phyloP scores from a whole-genome alignment of 1,140 invertebrate species.

The Psilanteris sp. region DNA sequence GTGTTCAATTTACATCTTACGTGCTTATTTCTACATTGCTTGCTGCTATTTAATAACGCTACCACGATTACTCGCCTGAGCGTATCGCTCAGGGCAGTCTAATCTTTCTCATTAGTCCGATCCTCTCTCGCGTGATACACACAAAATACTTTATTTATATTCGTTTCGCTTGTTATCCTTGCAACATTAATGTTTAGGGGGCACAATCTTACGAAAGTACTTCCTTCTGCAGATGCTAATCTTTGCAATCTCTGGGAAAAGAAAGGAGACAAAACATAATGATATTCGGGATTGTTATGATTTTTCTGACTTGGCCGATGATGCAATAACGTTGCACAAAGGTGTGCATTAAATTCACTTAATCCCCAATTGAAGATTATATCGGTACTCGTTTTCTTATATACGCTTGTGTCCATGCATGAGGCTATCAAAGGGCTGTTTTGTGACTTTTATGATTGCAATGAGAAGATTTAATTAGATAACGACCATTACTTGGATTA shows the following conservation, averaged over 20 bases:
- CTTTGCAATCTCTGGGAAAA: conserved; percentile 65
- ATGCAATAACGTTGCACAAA: conserved; percentile 50
- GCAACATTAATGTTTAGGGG: conserved; percentile 49
- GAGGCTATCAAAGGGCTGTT: neutral
- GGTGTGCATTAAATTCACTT: conserved; percentile 45
- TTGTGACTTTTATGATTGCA: no score
- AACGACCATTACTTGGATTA: no score
- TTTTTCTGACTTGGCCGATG: conserved; percentile 48
- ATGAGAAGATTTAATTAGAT: no score
- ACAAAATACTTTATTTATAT: conserved; percentile 52
- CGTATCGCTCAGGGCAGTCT: conserved; percentile 51
- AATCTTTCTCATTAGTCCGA: conserved; percentile 45
- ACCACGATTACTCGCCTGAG: conserved; percentile 46
- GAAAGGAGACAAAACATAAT: conserved; percentile 55
- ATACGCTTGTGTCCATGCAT: conserved; percentile 10
- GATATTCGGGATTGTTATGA: conserved; percentile 63
- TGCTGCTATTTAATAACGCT: conserved; percentile 41
- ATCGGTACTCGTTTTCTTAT: conserved; percentile 21
- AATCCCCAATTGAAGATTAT: conserved; percentile 33
- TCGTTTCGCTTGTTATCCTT: conserved; percentile 34
- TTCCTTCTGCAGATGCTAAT: conserved; percentile 73
- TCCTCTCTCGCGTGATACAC: conserved; percentile 22
- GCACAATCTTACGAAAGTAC: conserved; percentile 66
- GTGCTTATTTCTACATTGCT: conserved; percentile 26
- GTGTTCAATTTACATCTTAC: conserved; percentile 31